Percentiles rank a stretch among this genome's conserved stretches.
phyloP scores from a whole-genome alignment of 2,113 vertebrate genomes.

The Tupaia chinensis region DNA sequence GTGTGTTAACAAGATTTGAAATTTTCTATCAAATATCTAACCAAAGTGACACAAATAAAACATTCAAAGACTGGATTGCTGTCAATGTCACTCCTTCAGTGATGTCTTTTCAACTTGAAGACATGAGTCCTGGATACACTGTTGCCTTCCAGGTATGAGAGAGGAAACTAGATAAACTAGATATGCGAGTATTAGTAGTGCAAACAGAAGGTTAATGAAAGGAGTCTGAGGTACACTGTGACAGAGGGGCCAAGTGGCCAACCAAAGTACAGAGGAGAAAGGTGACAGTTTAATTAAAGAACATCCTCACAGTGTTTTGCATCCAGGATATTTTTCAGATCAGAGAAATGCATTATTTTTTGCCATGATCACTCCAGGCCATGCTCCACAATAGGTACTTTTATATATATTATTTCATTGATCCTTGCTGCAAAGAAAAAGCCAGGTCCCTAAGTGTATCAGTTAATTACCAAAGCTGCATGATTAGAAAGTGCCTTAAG shows the following conservation, averaged over 20 bases:
- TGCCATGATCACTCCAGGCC: background rate
- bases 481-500: background rate
- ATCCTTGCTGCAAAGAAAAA: background rate
- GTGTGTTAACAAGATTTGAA: conserved; percentile 81
- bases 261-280: background rate
- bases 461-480: background rate
- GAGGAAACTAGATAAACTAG: background rate
- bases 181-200: background rate
- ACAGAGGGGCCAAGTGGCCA: background rate
- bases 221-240: background rate
- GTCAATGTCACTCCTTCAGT: conserved; percentile 16
- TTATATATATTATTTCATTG: background rate
- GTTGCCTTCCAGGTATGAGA: conserved; percentile 87
- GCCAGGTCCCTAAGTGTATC: background rate
- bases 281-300: background rate
- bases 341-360: background rate
- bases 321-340: background rate
- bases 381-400: fast-evolving
- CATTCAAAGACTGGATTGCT: conserved; percentile 66
- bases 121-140: conserved; percentile 67
- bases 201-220: background rate
- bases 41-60: conserved; percentile 48
- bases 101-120: conserved; percentile 76
- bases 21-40: conserved; percentile 83
- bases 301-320: background rate